Percentiles rank a stretch among this genome's conserved stretches.
Conservation (phyloP, 2,113 vertebrate genomes). For the Spilogale gracilis region DNA sequence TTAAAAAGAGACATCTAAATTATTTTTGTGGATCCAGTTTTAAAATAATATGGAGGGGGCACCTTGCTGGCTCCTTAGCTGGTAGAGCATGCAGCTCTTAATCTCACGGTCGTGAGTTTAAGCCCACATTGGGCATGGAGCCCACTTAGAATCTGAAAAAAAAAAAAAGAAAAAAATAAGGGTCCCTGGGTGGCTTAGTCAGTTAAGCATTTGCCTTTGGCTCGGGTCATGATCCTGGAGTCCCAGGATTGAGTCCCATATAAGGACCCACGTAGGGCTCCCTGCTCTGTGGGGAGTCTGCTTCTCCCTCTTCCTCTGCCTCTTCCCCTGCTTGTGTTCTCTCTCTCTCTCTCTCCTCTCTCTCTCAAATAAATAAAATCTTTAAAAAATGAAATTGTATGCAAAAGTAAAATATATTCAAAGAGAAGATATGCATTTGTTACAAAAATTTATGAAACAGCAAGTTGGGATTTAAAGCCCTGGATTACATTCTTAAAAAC, state of each 20-base stretch:
- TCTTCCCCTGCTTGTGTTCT: too few species aligned
- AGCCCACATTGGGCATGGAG: neutral
- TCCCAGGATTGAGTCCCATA: too few species aligned
- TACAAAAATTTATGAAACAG: slow-evolving; percentile 18
- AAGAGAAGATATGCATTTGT: neutral
- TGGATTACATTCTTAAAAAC: neutral
- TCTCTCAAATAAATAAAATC: neutral
- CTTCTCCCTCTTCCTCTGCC: too few species aligned
- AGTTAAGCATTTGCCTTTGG: neutral
- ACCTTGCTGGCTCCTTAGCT: neutral
- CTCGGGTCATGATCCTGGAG: too few species aligned
- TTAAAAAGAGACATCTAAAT: neutral
- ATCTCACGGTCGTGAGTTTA: neutral
- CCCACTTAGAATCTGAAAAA: neutral
- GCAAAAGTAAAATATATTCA: slow-evolving; percentile 43
- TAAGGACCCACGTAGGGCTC: too few species aligned
- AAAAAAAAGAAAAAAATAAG: too few species aligned
- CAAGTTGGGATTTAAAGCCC: neutral
- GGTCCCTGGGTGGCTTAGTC: neutral
- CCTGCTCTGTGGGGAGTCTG: too few species aligned
- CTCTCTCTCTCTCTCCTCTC: too few species aligned
- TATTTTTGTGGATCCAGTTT: neutral
- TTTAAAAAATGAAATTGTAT: neutral
- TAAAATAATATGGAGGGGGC: neutral
- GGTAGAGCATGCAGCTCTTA: neutral